These are phyloP conservation scores for Protobothrops flavoviridis DNA, from an alignment of 2,113 vertebrate species.

Conservation along the genomic window DNA sequence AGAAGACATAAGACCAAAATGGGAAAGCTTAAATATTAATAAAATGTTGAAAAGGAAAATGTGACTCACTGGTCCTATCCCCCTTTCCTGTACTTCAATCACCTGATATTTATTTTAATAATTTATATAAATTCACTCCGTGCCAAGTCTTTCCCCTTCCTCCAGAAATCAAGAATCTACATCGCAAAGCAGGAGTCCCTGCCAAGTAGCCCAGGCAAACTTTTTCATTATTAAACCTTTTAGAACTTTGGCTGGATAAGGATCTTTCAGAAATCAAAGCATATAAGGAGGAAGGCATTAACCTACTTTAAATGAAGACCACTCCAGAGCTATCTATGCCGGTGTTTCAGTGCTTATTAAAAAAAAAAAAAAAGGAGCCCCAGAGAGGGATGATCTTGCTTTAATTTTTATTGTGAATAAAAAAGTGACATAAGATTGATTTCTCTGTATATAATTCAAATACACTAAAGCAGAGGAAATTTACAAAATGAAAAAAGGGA, in stretches of 20 bases:
- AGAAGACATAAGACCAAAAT: constrained; percentile 4
- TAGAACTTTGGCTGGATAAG: not conserved
- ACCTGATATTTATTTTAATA: constrained; percentile 63
- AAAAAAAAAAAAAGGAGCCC: no score
- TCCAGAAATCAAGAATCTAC: constrained; percentile 37
- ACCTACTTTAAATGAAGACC: not conserved
- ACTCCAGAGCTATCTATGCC: not conserved
- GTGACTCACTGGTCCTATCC: constrained; percentile 42
- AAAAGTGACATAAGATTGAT: not conserved
- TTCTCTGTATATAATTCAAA: not conserved
- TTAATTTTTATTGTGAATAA: not conserved
- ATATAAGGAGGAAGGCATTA: not conserved
- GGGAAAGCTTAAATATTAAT: constrained; percentile 64
- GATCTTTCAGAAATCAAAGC: not conserved
- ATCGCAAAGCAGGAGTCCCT: constrained; percentile 41
- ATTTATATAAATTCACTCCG: constrained; percentile 61
- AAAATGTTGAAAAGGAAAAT: constrained; percentile 53
- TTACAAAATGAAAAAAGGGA: not conserved
- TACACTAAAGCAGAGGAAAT: not conserved
- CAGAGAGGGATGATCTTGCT: no score
- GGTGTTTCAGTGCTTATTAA: not conserved
- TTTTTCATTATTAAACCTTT: not conserved
- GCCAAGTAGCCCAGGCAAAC: not conserved
- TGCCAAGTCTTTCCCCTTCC: constrained; percentile 27
- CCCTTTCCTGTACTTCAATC: constrained; percentile 38